phyloP scores from a whole-genome alignment of 2,888 invertebrate species.

The Tipula lateralis region DNA sequence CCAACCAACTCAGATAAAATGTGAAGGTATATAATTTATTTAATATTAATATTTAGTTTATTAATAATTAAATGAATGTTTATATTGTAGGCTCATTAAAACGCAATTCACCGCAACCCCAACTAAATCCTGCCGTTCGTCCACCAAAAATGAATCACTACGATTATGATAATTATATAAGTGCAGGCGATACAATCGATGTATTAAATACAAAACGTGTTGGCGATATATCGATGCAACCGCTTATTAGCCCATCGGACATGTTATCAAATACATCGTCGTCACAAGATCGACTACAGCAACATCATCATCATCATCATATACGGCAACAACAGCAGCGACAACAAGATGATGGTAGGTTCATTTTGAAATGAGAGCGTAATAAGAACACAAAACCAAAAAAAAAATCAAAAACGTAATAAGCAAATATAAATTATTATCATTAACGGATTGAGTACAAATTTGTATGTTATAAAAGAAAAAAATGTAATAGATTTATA shows the following conservation, averaged over 20 bases:
- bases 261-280: slow-evolving; percentile 59
- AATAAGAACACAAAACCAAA: slow-evolving; percentile 25
- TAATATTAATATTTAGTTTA: background rate
- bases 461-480: background rate
- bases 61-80: background rate
- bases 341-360: slow-evolving; percentile 41
- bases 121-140: slow-evolving; percentile 51
- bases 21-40: slow-evolving; percentile 36
- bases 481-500: slow-evolving; percentile 7
- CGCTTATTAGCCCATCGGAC: slow-evolving; percentile 57
- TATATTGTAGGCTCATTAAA: slow-evolving; percentile 45
- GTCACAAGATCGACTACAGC: slow-evolving; percentile 45
- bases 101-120: slow-evolving; percentile 53
- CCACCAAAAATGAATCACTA: slow-evolving; percentile 49
- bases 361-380: slow-evolving; percentile 32
- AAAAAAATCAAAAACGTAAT: background rate
- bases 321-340: slow-evolving; percentile 30
- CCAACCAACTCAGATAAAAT: slow-evolving; percentile 36
- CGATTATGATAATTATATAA: slow-evolving; percentile 12
- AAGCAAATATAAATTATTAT: background rate
- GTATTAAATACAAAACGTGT: slow-evolving; percentile 32
- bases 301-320: slow-evolving; percentile 34
- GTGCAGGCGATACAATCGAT: background rate
- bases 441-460: background rate
- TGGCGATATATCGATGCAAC: slow-evolving; percentile 42